Evolutionary conservation across 2,888 invertebrate species (phyloP), one percentile per base, ranked within the genome.

Genomic region (Aleiodes alternator): DNA sequence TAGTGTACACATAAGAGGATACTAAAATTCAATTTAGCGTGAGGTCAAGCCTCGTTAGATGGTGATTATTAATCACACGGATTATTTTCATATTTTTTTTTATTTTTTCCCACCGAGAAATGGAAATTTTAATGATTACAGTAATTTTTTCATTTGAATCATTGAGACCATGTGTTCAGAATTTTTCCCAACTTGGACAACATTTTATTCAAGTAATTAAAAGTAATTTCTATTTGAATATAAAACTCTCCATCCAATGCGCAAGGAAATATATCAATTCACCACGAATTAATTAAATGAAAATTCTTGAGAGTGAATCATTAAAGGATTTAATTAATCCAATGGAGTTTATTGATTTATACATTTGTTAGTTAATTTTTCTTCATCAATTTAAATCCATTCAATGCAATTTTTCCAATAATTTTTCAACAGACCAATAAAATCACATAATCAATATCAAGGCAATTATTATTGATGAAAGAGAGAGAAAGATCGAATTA

Each of bases 1-100:
- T 78, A 77, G 78, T 78, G 76, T 55, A 78, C 74, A 73, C 78
- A 76, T 73, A 57, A 59, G 34, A 59, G 59, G 59, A 69, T 56
- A 69, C 56, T 48, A 56, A 38, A 69, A 56, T 69, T 69, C 23
- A 73, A 73, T 73, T 68, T 69, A 73, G 69, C 74, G 59, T 74
- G 74, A 70, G 69, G 69, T 61, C 61, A 69, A 31, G 69, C 43
- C 61, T 69, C 69, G 74, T 74, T 74, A 74, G 69, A 69, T 70
- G 64, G 48, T 43, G 14, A 68, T 51, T 51, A 68, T 68, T n/a
- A 68, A 51, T 50, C 51, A 68, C 14, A 43, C 12, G 23, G 3
- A 23, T 29, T 57, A 1, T 23, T 70, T 70, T 56, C n/a, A 23
- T 23, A 23, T 23, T 72, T 12, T 72, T 1, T 16, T 57, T 59